These are phyloP conservation scores for Paralvinella palmiformis DNA, from an alignment of 1,140 invertebrate species.

Conservation along the genomic window DNA sequence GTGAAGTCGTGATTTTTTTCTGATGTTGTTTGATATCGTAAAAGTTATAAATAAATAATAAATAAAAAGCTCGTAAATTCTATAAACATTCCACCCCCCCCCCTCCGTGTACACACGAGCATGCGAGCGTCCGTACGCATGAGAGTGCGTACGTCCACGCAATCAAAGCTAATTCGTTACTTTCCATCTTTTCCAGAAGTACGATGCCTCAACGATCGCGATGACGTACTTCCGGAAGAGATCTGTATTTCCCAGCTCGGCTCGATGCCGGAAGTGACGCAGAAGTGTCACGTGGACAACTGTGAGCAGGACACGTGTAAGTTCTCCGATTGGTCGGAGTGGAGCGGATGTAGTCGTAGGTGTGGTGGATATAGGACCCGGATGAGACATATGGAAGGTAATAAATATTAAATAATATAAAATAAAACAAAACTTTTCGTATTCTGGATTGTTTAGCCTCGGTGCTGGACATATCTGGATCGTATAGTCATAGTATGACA, in stretches of 20 bases:
- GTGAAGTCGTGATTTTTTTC: no score
- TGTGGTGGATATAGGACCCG: slow-evolving; percentile 11
- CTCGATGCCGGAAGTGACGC: neutral
- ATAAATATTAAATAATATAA: neutral
- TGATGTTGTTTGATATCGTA: no score
- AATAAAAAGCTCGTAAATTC: no score
- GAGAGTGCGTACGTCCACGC: neutral
- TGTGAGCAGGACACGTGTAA: slow-evolving; percentile 8
- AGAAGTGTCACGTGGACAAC: slow-evolving; percentile 5
- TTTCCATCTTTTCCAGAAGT: slow-evolving; percentile 5
- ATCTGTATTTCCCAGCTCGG: slow-evolving; percentile 1
- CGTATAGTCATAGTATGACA: no score
- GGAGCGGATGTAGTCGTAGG: slow-evolving; percentile 6
- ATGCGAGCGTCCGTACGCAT: neutral
- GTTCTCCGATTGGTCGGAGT: slow-evolving; percentile 15
- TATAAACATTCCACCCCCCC: no score
- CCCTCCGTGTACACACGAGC: no score
- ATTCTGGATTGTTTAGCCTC: no score
- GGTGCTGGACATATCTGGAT: no score
- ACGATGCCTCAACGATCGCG: neutral
- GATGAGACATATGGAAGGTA: slow-evolving; percentile 13
- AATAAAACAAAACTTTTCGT: neutral
- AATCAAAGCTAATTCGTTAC: neutral
- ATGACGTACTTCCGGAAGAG: slow-evolving; percentile 7
- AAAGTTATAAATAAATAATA: no score